Evolutionary conservation across 2,888 invertebrate genomes (phyloP).

Genomic region (Xanthia togata): DNA sequence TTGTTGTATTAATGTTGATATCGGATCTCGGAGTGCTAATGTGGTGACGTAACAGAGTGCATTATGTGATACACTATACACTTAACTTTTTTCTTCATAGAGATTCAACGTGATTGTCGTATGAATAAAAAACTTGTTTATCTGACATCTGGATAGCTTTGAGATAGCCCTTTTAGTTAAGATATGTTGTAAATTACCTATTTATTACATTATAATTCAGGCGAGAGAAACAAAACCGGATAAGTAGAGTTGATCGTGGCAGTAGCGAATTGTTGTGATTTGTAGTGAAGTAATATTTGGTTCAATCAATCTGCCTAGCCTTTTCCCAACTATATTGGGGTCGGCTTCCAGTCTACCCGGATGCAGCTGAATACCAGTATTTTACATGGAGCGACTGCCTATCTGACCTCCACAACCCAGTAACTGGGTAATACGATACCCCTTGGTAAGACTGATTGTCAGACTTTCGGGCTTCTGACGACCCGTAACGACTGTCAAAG

Average conservation of each 20-base stretch:
- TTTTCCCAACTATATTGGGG: too few species aligned
- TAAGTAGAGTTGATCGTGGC: slow-evolving; percentile 17
- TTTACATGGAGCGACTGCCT: too few species aligned
- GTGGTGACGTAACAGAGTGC: slow-evolving; percentile 72
- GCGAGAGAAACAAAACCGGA: slow-evolving; percentile 10
- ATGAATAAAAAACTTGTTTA: slow-evolving; percentile 64
- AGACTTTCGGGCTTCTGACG: too few species aligned
- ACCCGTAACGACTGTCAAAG: too few species aligned
- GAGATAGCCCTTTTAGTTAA: slow-evolving; percentile 64
- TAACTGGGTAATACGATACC: too few species aligned
- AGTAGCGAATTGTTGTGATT: too few species aligned
- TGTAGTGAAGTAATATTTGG: background rate
- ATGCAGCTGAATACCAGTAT: too few species aligned
- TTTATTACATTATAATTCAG: slow-evolving; percentile 45
- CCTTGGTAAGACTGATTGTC: too few species aligned
- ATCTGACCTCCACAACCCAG: too few species aligned
- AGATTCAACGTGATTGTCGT: slow-evolving; percentile 58
- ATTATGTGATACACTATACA: slow-evolving; percentile 70
- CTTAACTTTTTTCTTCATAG: slow-evolving; percentile 56
- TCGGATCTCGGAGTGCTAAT: slow-evolving; percentile 79
- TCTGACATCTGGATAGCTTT: slow-evolving; percentile 61
- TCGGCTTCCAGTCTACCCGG: too few species aligned
- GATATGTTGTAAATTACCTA: slow-evolving; percentile 58
- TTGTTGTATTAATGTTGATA: slow-evolving; percentile 83
- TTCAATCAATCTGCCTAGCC: too few species aligned